A percentile compares a stretch with the other conserved stretches of the same genome.
phyloP scores from a whole-genome alignment of 2,113 vertebrate species.

The Porphyrio hochstetteri region DNA sequence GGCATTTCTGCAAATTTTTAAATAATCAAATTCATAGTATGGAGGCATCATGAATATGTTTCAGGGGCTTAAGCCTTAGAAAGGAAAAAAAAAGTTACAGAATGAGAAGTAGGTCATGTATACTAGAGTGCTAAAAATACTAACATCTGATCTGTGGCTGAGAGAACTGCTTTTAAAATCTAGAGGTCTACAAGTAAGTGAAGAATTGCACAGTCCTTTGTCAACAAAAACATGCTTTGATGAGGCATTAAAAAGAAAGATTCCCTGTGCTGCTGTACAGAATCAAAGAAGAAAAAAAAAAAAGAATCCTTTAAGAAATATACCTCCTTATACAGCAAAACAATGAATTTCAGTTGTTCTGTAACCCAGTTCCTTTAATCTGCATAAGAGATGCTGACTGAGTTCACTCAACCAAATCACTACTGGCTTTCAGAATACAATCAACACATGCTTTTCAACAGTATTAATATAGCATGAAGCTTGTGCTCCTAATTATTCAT shows the following conservation, averaged over 20 bases:
- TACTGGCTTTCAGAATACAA: conserved; percentile 64
- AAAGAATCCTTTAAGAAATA: conserved; percentile 42
- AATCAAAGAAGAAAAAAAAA: background rate
- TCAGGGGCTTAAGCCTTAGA: background rate
- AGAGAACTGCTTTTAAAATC: conserved; percentile 18
- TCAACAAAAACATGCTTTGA: background rate
- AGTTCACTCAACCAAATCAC: conserved; percentile 70
- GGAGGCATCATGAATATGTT: background rate
- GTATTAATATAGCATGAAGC: conserved; percentile 72
- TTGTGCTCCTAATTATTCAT: conserved; percentile 68
- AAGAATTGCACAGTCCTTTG: background rate
- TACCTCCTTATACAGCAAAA: conserved; percentile 48
- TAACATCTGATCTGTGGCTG: background rate
- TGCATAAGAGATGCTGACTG: conserved; percentile 67
- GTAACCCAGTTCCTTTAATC: conserved; percentile 72
- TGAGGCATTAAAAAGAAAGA: background rate
- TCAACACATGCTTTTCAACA: conserved; percentile 68
- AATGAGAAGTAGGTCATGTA: conserved; percentile 39
- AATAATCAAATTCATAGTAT: background rate
- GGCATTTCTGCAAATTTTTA: background rate
- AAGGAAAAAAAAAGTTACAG: background rate
- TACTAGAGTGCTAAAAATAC: background rate
- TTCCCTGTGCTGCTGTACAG: background rate
- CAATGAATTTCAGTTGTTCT: conserved; percentile 65
- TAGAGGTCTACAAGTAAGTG: background rate